Base-by-base conservation (phyloP, 2,888 invertebrate species). In the Spatulosminthurus flaviceps region DNA sequence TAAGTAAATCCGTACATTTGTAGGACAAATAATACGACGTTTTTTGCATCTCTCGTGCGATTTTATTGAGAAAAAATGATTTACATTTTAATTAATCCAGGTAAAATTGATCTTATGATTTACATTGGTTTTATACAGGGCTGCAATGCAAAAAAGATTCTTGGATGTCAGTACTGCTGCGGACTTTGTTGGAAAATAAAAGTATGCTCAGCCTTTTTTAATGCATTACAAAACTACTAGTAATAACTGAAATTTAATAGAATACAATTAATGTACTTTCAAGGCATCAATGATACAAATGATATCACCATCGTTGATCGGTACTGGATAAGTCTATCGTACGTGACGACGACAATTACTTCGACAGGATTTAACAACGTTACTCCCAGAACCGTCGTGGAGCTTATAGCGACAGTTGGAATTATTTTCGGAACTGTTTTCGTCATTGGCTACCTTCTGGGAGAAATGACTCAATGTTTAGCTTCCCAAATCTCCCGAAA, bases 401-500 rank as follows among this genome's bases (percentile, higher is more conserved):
- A 84, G 74, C 61, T 84, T 0, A 7, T 71, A 1, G 42, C 80
- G 21, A 81, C 83, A 4, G 78, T 84, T 34, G 19, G n/a, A n/a
- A 80, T 84, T 51, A 80, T 83, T 0, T 83, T 83, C 41, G 79
- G 71, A 2, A 83, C 83, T 1, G 79, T 82, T 0, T 83, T 84
- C 60, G 67, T 84, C 0, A 81, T 83, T 70, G 84, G 83, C 16
- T 84, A 81, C 64, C 80, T 84, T 21, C 79, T 84, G 0, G 84
- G 84, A 28, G 82, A 83, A 72, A 84, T 84, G 83, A 82, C 83
- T 11, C 83, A 84, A 60, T 82, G 83, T 42, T 73, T 84, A 41
- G 82, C 83, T 7, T 81, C 83, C 16, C 83, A 84, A 79, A 82
- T 84, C n/a, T 79, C 83, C 19, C 78, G 80, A 28, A 84, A 84